Conservation (phyloP, 2,797 vertebrate genomes). For the Tolypeutes matacus region DNA sequence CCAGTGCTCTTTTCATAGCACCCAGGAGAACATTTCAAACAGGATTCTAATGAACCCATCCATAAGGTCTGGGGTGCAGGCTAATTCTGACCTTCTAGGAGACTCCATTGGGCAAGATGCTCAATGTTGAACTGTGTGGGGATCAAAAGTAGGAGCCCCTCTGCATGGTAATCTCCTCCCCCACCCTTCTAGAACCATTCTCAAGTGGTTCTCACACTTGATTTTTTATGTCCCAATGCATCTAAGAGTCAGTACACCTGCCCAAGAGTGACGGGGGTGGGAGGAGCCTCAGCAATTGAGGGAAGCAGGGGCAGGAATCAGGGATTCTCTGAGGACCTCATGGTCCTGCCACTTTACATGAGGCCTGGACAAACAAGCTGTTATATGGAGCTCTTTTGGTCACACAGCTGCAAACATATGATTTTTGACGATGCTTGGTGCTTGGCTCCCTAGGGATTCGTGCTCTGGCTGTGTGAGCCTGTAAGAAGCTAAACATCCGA, state of each 20-base stretch:
- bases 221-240: not conserved
- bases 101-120: too few relatives aligned
- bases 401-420: slow-evolving; percentile 53
- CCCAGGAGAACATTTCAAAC: not conserved
- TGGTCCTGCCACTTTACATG: rapidly evolving
- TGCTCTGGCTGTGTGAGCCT: rapidly evolving
- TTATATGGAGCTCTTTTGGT: slow-evolving; percentile 14
- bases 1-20: not conserved
- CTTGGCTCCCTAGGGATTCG: not conserved
- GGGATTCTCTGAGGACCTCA: not conserved
- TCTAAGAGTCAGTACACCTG: not conserved
- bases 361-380: slow-evolving; percentile 54
- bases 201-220: not conserved
- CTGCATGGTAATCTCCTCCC: rapidly evolving
- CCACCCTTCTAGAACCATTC: not conserved
- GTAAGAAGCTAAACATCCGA: not conserved
- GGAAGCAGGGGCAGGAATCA: not conserved
- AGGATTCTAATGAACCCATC: not conserved
- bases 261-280: not conserved
- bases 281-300: rapidly evolving
- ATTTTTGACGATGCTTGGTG: slow-evolving; percentile 17
- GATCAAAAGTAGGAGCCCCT: not conserved
- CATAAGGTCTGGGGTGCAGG: not conserved
- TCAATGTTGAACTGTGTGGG: not conserved
- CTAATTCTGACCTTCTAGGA: not conserved